Evolutionary conservation across 1,140 invertebrate genomes (phyloP).

Genomic region (Macrobrachium rosenbergii): DNA sequence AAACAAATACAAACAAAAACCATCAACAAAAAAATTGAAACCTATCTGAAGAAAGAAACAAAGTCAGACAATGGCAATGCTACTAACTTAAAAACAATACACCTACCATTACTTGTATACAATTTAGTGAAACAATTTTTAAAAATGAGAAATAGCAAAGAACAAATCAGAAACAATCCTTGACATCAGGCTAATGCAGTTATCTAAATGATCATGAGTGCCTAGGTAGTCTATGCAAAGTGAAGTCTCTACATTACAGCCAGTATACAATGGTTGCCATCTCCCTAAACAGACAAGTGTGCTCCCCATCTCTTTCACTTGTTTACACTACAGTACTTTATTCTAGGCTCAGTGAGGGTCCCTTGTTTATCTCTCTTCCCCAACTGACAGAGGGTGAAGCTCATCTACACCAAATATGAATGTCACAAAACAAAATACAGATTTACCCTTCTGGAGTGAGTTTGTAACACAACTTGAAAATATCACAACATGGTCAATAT

Average conservation of each 20-base stretch:
- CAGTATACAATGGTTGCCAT: background rate
- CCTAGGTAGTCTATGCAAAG: too few species aligned
- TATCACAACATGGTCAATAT: constrained; percentile 55
- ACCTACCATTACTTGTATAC: background rate
- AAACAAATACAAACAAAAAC: too few species aligned
- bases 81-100: background rate
- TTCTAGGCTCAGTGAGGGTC: constrained; percentile 47
- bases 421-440: constrained; percentile 35
- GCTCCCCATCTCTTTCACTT: constrained; percentile 38
- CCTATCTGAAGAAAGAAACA: too few species aligned
- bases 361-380: constrained; percentile 20
- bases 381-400: background rate
- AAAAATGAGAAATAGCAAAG: background rate
- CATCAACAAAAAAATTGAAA: too few species aligned
- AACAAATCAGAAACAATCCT: too few species aligned
- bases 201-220: too few species aligned
- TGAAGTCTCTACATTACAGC: background rate
- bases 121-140: too few species aligned
- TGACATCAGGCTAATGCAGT: too few species aligned
- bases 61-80: too few species aligned
- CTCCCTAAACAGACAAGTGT: constrained; percentile 17
- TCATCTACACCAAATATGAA: constrained; percentile 40
- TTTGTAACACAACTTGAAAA: constrained; percentile 50
- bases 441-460: constrained; percentile 33
- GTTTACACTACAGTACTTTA: constrained; percentile 35